Conservation (phyloP, 2,113 vertebrate genomes). For the Saccopteryx bilineata region DNA sequence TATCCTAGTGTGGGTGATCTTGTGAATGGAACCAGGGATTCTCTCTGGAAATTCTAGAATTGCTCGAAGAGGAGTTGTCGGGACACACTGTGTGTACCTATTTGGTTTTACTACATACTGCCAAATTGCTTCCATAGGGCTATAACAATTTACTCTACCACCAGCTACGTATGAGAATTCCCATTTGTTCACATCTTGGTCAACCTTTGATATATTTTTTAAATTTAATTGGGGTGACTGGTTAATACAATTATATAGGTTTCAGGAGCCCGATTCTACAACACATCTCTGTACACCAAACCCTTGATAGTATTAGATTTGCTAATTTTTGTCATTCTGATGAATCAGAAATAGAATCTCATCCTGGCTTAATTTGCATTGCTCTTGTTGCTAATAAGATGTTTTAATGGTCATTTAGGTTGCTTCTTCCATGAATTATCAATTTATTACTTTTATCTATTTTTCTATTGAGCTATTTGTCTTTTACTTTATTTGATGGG, state of each 20-base stretch:
- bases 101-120: neutral
- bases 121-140: neutral
- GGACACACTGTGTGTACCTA: neutral
- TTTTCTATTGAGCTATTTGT: neutral
- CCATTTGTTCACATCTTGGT: neutral
- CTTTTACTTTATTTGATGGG: conserved; percentile 19
- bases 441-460: neutral
- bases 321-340: neutral
- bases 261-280: too few species aligned
- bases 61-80: neutral
- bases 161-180: neutral
- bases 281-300: too few species aligned
- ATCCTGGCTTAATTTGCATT: neutral
- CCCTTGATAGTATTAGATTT: neutral
- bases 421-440: neutral
- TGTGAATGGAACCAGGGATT: neutral
- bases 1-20: neutral
- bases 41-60: neutral
- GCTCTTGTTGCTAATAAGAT: neutral
- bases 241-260: too few species aligned
- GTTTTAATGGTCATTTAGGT: neutral
- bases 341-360: neutral
- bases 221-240: too few species aligned
- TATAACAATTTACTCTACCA: neutral
- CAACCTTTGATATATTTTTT: neutral